Evolutionary conservation across 2,888 invertebrate genomes (phyloP), one percentile per base, ranked within the genome.

Genomic region (Dioctria rufipes): DNA sequence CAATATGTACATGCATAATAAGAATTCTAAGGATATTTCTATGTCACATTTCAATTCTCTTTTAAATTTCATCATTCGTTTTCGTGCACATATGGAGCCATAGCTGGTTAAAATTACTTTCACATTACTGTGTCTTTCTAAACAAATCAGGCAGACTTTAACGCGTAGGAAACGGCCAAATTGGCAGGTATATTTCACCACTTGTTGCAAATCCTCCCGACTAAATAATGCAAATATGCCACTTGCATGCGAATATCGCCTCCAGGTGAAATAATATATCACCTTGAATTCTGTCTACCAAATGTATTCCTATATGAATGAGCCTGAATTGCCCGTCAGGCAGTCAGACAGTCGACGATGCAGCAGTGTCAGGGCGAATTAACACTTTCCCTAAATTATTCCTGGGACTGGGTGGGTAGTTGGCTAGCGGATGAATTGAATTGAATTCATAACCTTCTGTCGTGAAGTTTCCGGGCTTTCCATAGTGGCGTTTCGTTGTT

Each of bases 381-480:
- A 73, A 73, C 73, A 73, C 73, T 58, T 60, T 60, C 73, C 42
- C 73, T 58, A 58, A 58, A 73, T 73, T 61, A 73, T 73, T 54
- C 73, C 40, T 73, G 25, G 25, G 25, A 25, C 25, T 25, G 25
- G 25, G 25, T 25, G 25, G 25, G 1, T 25, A 25, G 25, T 25
- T 25, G 25, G 25, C 25, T 25, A 25, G 25, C 58, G 42, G 42
- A 73, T 25, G 73, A 60, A 73, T 73, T 58, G 58, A 73, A 58
- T 73, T 73, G 73, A 73, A 73, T 73, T 73, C 73, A 73, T 73
- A 73, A 73, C 73, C 69, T 69, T 69, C 69, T 37, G 43, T 51
- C 37, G 69, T 9, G 51, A 54, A 49, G 69, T 51, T 69, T 69
- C 69, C 69, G 69, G 69, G 51, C 69, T 51, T 69, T 67, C 46